Evolutionary conservation across 1,140 invertebrate genomes (phyloP), one percentile per base, ranked within the genome.

Genomic region (Archivesica marissinica): DNA sequence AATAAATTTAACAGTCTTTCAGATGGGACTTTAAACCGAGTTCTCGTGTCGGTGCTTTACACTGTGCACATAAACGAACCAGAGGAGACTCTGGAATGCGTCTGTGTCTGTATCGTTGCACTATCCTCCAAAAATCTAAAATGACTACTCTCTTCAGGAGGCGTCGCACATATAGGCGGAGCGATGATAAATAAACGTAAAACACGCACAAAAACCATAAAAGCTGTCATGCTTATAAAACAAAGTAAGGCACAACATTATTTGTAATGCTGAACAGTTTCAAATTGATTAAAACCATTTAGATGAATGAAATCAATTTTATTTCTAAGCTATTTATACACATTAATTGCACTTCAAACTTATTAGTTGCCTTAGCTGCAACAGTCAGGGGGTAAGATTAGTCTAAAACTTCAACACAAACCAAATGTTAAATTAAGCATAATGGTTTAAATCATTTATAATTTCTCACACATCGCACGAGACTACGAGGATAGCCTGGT

Each of bases 301-400:
- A 59, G 6, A 59, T 59, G 13, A 30, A n/a, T 23, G 23, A 59
- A 23, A 59, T 17, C n/a, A 59, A 30, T n/a, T 25, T 7, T 2
- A 28, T 30, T 59, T n/a, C 33, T 4, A 28, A 59, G 17, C 15
- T 6, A 13, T 64, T 33, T 64, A 64, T 17, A 64, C 59, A 25
- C 30, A 64, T 64, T 64, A 64, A 64, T 64, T 64, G 59, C 59
- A 64, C 59, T 35, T 64, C 59, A 64, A 64, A 64, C 59, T 13
- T 64, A n/a, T 11, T 11, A 35, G 59, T 64, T 64, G 59, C 59
- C 20, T 17, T 7, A 9, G n/a, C 30, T 35, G 59, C 59, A 64
- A 64, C 59, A 64, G 59, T 64, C 59, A 64, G 33, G 30, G 30
- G n/a, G 17, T 28, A 28, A 15, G 54, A 28, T 59, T 59, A 59